Evolutionary conservation across 2,888 invertebrate genomes (phyloP).

Genomic region (Drosophila hawaiiensis): DNA sequence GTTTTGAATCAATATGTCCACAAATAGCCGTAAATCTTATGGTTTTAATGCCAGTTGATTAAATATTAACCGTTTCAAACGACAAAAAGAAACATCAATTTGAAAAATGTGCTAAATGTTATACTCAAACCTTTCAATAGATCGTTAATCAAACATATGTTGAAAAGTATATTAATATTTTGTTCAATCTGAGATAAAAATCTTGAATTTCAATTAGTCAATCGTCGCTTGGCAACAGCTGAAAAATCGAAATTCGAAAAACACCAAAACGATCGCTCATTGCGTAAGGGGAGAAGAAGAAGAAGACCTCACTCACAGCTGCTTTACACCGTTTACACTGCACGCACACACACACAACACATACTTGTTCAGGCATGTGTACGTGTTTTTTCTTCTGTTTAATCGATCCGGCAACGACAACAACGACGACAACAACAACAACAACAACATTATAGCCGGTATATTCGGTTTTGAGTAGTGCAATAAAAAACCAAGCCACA

Average conservation of each 20-base stretch:
- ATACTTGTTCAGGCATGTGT: neutral
- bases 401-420: conserved; percentile 49
- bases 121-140: neutral
- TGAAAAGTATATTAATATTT: neutral
- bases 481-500: conserved; percentile 57
- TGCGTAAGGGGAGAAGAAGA: conserved; percentile 59
- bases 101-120: neutral
- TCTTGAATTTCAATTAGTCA: neutral
- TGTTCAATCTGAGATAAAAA: neutral
- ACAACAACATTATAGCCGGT: conserved; percentile 47
- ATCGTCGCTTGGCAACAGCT: conserved; percentile 23
- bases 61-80: neutral
- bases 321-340: conserved; percentile 45
- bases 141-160: neutral
- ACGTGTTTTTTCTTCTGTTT: conserved; percentile 30
- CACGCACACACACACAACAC: conserved; percentile 20
- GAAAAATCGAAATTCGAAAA: conserved; percentile 21
- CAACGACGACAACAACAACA: conserved; percentile 23
- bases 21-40: conserved; percentile 14
- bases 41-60: neutral
- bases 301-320: conserved; percentile 41
- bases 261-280: conserved; percentile 38
- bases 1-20: conserved; percentile 29
- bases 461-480: conserved; percentile 40
- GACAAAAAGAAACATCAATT: neutral